phyloP scores from a whole-genome alignment of 1,140 invertebrate species.

The Coenobita brevimanus region DNA sequence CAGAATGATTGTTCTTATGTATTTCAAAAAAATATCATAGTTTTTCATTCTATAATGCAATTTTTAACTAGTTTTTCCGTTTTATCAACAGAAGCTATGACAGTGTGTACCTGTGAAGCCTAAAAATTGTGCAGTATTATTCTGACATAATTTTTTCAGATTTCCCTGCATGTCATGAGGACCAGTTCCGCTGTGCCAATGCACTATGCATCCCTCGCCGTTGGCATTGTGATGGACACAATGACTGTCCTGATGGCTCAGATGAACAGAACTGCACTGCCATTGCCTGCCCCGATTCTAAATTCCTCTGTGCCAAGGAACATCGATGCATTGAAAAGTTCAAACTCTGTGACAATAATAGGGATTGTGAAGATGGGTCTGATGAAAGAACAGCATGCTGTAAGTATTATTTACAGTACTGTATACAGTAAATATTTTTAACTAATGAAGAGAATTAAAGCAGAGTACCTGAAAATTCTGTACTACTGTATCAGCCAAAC shows the following conservation, averaged over 20 bases:
- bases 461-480: no score
- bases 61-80: no score
- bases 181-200: constrained; percentile 95
- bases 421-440: no score
- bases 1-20: no score
- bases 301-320: constrained; percentile 88
- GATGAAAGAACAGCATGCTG: constrained; percentile 93
- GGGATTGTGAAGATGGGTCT: constrained; percentile 90
- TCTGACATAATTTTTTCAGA: constrained; percentile 77
- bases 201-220: constrained; percentile 90
- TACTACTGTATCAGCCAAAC: no score
- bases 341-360: constrained; percentile 91
- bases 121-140: no score
- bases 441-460: no score
- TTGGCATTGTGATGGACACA: constrained; percentile 76
- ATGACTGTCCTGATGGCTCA: constrained; percentile 74
- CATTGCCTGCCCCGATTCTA: constrained; percentile 91
- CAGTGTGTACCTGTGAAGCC: no score
- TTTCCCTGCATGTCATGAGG: constrained; percentile 91
- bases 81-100: no score
- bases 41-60: no score
- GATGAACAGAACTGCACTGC: constrained; percentile 93
- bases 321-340: constrained; percentile 89
- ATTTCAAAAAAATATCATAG: no score
- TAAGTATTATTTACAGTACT: no score